phyloP scores from a whole-genome alignment of 35 echinoderm and acorn worm species.

The Ophiothrix spiculata region DNA sequence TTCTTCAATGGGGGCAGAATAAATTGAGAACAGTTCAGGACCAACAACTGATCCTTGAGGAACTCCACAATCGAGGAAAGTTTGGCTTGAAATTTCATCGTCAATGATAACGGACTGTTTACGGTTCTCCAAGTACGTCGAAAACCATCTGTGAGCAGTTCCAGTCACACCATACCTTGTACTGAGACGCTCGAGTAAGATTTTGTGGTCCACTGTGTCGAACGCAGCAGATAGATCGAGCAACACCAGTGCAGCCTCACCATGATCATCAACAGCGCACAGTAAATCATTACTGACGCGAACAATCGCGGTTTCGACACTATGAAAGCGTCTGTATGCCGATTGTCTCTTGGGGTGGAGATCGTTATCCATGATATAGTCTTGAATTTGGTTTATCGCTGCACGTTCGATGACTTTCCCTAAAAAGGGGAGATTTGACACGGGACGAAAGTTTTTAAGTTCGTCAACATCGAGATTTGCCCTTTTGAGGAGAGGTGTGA shows the following conservation, averaged over 20 bases:
- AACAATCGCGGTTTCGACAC: background rate
- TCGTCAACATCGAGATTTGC: conserved; percentile 15
- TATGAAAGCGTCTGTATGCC: background rate
- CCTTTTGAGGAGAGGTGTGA: conserved; percentile 37
- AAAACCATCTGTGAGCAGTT: background rate
- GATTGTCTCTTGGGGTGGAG: background rate
- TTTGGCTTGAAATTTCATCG: background rate
- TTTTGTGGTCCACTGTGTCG: background rate
- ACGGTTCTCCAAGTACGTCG: background rate
- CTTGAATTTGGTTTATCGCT: too few relatives aligned
- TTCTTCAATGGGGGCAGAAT: background rate
- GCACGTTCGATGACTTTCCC: conserved; percentile 28
- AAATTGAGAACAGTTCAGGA: background rate
- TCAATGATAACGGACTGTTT: conserved; percentile 5
- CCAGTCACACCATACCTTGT: background rate
- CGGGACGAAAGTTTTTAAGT: conserved; percentile 19
- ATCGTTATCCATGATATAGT: too few relatives aligned
- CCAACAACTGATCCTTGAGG: conserved; percentile 16
- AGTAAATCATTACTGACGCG: conserved; percentile 3
- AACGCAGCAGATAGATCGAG: conserved; percentile 8
- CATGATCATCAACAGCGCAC: background rate
- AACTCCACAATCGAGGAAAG: background rate
- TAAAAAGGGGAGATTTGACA: conserved; percentile 24
- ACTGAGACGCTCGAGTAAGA: background rate
- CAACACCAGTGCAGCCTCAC: background rate